These are phyloP conservation scores for Ochropleura plecta DNA, from an alignment of 2,888 invertebrate species.

Conservation along the genomic window DNA sequence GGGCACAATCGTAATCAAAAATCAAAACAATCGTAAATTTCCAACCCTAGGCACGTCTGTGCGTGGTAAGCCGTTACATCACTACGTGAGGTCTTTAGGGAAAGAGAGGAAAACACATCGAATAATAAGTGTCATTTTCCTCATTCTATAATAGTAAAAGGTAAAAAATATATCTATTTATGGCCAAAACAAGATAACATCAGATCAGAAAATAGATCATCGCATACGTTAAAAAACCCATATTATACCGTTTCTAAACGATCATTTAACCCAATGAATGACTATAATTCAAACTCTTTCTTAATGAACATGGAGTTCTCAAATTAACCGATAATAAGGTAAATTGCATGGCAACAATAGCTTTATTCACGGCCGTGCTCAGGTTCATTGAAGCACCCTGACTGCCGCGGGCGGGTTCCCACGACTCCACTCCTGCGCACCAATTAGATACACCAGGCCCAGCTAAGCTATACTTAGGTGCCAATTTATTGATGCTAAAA, in stretches of 20 bases:
- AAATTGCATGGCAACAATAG: conserved; percentile 58
- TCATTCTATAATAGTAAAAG: background rate
- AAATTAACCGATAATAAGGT: conserved; percentile 47
- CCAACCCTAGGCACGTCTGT: conserved; percentile 41
- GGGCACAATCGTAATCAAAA: conserved; percentile 2
- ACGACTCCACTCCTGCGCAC: conserved; percentile 70
- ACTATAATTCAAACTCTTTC: conserved; percentile 11
- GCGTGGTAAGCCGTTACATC: conserved; percentile 25
- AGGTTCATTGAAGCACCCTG: conserved; percentile 59
- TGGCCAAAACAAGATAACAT: background rate
- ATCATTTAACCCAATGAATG: conserved; percentile 16
- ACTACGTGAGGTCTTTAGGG: conserved; percentile 12
- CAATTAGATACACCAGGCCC: conserved; percentile 76
- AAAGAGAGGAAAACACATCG: conserved; percentile 22
- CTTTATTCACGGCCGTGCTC: conserved; percentile 50
- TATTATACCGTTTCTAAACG: background rate
- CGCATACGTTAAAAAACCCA: background rate
- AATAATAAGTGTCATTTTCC: conserved; percentile 31
- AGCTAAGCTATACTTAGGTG: conserved; percentile 66
- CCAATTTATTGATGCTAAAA: conserved; percentile 65
- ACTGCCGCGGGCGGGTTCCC: conserved; percentile 74
- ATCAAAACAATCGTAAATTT: too few relatives aligned
- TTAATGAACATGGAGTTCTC: conserved; percentile 27
- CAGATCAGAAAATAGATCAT: background rate
- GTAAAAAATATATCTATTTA: background rate